Conservation (phyloP, 2,888 invertebrate species). For the Agrilus mali region DNA sequence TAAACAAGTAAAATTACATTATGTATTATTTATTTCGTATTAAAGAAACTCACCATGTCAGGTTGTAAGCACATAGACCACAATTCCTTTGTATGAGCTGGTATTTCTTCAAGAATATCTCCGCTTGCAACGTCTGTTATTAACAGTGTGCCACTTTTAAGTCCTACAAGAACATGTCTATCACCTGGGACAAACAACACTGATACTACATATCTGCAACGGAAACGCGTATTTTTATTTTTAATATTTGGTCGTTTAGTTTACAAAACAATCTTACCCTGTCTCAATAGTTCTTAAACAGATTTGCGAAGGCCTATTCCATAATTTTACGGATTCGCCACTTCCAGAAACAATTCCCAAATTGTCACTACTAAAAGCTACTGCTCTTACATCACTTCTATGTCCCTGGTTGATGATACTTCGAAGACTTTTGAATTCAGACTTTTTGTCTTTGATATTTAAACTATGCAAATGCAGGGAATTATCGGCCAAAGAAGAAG, state of each 20-base stretch:
- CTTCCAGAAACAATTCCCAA: slow-evolving; percentile 78
- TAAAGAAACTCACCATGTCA: slow-evolving; percentile 49
- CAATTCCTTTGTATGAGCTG: slow-evolving; percentile 65
- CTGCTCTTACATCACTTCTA: slow-evolving; percentile 74
- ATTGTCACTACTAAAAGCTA: slow-evolving; percentile 86
- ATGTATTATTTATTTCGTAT: slow-evolving; percentile 1
- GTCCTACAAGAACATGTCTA: slow-evolving; percentile 76
- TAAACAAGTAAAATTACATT: slow-evolving; percentile 30
- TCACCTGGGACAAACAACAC: slow-evolving; percentile 81
- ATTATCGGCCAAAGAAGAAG: slow-evolving; percentile 59
- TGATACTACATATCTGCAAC: slow-evolving; percentile 51
- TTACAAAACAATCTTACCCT: slow-evolving; percentile 17
- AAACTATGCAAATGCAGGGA: slow-evolving; percentile 57
- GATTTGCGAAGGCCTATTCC: slow-evolving; percentile 68
- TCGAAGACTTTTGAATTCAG: slow-evolving; percentile 46
- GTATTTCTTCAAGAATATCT: slow-evolving; percentile 65
- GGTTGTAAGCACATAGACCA: slow-evolving; percentile 68
- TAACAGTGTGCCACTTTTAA: slow-evolving; percentile 70
- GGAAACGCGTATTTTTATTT: background rate
- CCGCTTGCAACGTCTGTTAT: slow-evolving; percentile 78
- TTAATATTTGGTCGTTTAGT: background rate
- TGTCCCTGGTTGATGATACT: slow-evolving; percentile 69
- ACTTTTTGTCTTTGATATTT: slow-evolving; percentile 35
- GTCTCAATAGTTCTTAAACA: slow-evolving; percentile 48
- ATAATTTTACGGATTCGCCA: slow-evolving; percentile 80